Percentiles rank a stretch among this genome's conserved stretches.
phyloP scores from a whole-genome alignment of 1,140 invertebrate species.

The Drosophila paulistorum region DNA sequence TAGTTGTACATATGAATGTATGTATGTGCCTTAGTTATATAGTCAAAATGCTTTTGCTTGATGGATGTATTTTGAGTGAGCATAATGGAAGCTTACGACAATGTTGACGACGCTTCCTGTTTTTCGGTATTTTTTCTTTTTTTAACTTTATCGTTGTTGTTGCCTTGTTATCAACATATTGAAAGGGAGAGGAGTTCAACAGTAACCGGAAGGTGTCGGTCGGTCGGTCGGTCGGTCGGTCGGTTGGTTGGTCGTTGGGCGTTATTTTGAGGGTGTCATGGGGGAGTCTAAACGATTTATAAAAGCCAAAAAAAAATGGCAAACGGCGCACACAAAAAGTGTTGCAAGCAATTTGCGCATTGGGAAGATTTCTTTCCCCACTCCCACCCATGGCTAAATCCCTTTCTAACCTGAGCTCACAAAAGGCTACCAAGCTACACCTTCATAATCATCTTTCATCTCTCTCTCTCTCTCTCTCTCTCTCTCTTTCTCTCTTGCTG shows the following conservation, averaged over 20 bases:
- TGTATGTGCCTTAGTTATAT: conserved; percentile 14
- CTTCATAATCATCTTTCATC: too few relatives aligned
- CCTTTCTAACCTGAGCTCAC: conserved; percentile 38
- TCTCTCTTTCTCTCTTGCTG: conserved; percentile 2
- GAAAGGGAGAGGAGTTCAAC: not conserved
- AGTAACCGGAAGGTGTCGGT: conserved; percentile 4
- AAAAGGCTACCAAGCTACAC: conserved; percentile 45
- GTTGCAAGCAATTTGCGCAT: conserved; percentile 79
- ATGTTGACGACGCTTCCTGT: conserved; percentile 62
- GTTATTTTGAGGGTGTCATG: not conserved
- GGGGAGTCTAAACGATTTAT: conserved; percentile 71
- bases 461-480: not conserved
- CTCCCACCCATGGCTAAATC: conserved; percentile 48
- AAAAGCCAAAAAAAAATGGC: conserved; percentile 65
- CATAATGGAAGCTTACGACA: conserved; percentile 33
- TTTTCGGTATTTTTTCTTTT: conserved; percentile 62
- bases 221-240: too few relatives aligned
- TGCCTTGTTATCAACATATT: conserved; percentile 50
- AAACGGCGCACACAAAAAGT: conserved; percentile 60
- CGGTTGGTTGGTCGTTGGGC: not conserved
- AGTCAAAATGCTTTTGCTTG: conserved; percentile 62
- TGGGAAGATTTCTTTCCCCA: conserved; percentile 41
- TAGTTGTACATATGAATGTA: not conserved
- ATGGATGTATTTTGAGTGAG: conserved; percentile 75
- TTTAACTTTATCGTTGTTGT: conserved; percentile 43